Base-by-base conservation (phyloP, 2,797 vertebrate genomes). In the Karalla daura region DNA sequence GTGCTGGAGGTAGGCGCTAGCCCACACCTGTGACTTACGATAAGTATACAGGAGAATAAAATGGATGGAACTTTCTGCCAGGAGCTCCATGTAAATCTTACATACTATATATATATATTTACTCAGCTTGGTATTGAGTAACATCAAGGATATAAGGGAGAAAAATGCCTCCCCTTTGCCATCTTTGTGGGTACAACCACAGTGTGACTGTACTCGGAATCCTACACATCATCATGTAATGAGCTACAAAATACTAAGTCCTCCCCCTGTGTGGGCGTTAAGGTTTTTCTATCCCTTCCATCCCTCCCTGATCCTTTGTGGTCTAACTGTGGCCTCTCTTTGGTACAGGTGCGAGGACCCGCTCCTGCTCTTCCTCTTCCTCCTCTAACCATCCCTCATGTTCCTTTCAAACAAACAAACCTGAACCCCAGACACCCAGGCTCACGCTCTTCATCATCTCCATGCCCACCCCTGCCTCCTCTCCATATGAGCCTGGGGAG, bases 291-390 rank as follows among this genome's bases (percentile, higher is more conserved):
- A 10, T 32, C 52, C 55, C 30, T 52, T 13, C 21, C 67, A 10
- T n/a, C 6, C 45, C 45, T 63, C 56, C 53, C 36, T 52, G 28
- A 14, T 46, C 67, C 40, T 58, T 49, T 74, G 40, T 66, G 40
- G 35, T 82, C 82, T 90, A 88, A 89, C 70, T 81, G 63, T 76
- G 30, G 55, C 81, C 78, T 92, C 76, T 89, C 66, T 87, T 87
- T 81, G 90, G 83, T 86, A 78, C 91, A 92, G 91, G 88, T 92
- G 76, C 39, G 79, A 89, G 60, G 89, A 91, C 61, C 89, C 86
- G 43, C 79, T 85, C 55, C 88, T 90, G 81, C 83, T 91, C 81
- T 68, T 90, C 84, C 88, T 91, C 78, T 77, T 90, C 74, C 82
- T 88, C 84, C 41, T 90, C 78, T 90, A 87, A 78, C 53, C 68